Percentiles rank a stretch among this genome's conserved stretches.
These are phyloP conservation scores for Blomia tropicalis DNA, from an alignment of 2,888 invertebrate species.

Conservation along the genomic window DNA sequence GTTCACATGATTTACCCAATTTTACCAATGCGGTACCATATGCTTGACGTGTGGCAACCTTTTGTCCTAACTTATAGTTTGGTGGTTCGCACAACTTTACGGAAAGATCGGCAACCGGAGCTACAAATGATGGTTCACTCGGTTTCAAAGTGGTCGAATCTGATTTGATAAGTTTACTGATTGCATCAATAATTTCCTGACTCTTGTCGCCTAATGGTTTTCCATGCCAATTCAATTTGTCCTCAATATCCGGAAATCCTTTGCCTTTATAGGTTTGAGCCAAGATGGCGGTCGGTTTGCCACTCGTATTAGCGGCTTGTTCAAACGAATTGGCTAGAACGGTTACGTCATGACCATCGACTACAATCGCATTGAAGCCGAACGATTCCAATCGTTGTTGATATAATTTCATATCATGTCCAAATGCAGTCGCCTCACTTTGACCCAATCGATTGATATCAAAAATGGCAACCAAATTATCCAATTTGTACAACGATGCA, in stretches of 20 bases:
- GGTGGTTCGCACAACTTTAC: conserved; percentile 63
- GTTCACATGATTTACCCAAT: conserved; percentile 48
- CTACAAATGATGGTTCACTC: conserved; percentile 37
- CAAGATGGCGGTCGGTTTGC: conserved; percentile 75
- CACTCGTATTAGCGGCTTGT: conserved; percentile 49
- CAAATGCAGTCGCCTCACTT: conserved; percentile 81
- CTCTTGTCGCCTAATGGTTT: conserved; percentile 77
- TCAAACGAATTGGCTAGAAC: conserved; percentile 76
- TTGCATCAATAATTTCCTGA: conserved; percentile 43
- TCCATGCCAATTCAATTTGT: conserved; percentile 92
- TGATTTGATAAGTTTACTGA: conserved; percentile 40
- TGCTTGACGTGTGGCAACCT: conserved; percentile 71
- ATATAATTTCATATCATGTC: conserved; percentile 76
- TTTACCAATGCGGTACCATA: conserved; percentile 89
- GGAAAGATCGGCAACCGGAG: conserved; percentile 56
- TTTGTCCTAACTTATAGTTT: conserved; percentile 49
- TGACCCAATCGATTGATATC: conserved; percentile 95
- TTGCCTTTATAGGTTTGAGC: conserved; percentile 93
- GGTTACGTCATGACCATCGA: conserved; percentile 90
- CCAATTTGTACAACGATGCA: conserved; percentile 79
- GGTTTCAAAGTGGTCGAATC: conserved; percentile 45
- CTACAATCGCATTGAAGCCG: conserved; percentile 69
- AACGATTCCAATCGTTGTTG: conserved; percentile 70
- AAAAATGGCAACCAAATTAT: conserved; percentile 89
- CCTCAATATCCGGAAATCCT: conserved; percentile 61